A percentile compares a stretch with the other conserved stretches of the same genome.
These are phyloP conservation scores for Ammodytes marinus DNA, from an alignment of 2,113 vertebrate species.

Conservation along the genomic window DNA sequence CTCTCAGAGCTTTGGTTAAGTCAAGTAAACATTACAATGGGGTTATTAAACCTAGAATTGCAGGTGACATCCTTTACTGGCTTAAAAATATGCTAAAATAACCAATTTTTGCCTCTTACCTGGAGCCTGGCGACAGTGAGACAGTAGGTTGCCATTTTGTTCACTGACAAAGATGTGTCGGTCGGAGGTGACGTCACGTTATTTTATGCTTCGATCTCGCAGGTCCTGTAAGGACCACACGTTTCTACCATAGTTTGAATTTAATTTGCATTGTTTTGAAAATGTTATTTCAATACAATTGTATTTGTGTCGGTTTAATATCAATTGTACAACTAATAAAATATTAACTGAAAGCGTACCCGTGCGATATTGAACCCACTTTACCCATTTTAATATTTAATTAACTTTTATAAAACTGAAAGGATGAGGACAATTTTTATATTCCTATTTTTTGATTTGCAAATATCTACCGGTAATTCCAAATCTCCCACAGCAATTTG, in stretches of 20 bases:
- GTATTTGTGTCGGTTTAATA: fast-evolving
- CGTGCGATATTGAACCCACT: not conserved
- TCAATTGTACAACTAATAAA: too few relatives aligned
- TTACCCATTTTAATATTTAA: not conserved
- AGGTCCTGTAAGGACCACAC: conserved; percentile 47
- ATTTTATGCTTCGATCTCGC: not conserved
- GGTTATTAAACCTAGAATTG: fast-evolving
- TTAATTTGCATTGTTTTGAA: not conserved
- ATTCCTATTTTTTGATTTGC: not conserved
- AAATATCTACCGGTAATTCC: not conserved
- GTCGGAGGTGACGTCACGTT: conserved; percentile 82
- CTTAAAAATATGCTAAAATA: not conserved
- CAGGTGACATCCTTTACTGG: not conserved
- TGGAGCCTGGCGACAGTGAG: conserved; percentile 90
- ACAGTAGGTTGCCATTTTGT: conserved; percentile 98
- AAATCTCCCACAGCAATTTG: not conserved
- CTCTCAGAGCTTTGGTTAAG: fast-evolving
- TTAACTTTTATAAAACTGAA: not conserved
- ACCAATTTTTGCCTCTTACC: conserved; percentile 80
- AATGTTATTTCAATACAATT: fast-evolving
- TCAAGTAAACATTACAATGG: fast-evolving
- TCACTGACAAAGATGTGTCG: conserved; percentile 99
- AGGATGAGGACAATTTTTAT: not conserved
- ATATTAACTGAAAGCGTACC: fast-evolving
- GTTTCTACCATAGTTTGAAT: not conserved